Evolutionary conservation across 2,888 invertebrate species (phyloP), one percentile per base, ranked within the genome.

Genomic region (Drosophila paramelanica): DNA sequence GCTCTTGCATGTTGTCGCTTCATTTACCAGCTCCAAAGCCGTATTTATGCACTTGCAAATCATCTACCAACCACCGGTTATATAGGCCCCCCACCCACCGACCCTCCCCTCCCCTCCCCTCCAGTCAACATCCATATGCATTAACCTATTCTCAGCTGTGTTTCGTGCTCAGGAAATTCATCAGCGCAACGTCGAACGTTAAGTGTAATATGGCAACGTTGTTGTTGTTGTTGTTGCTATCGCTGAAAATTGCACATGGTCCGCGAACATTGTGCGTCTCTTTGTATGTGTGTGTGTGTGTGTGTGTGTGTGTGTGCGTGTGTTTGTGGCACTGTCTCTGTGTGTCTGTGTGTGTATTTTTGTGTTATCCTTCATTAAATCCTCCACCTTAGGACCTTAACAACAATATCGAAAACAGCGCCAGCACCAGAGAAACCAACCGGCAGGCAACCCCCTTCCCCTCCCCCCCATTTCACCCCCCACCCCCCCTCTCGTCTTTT

Each of bases 351-450:
- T 57, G 57, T 68, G 52, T 59, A 49, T 49, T 64, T 70, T 64
- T 70, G 74, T 72, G 84, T 78, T 87, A 81, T 87, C 88, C 81
- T 83, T 87, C 85, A 83, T 87, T 83, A 84, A 83, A 83, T 83
- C 88, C 88, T 81, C 85, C 83, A 83, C 85, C 85, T 79, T 77
- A 66, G 70, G 66, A 65, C 73, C 72, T 71, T 60, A 84, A 85
- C 79, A 84, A 79, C 81, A 79, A 81, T 83, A 85, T 83, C 82
- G 85, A 87, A 84, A 78, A 70, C 59, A 78, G 56, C 58, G 55
- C 25, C 53, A 59, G 20, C 45, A 33, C 66, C 62, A 61, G 59
- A 77, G 65, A 73, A 71, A 71, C 55, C 57, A 65, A 43, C n/a
- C 25, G 57, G 36, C 38, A 59, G 43, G 20, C 53, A 50, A 45